Evolutionary conservation across 2,113 vertebrate species (phyloP), one percentile per base, ranked within the genome.

Genomic region (Kobus ellipsiprymnus): DNA sequence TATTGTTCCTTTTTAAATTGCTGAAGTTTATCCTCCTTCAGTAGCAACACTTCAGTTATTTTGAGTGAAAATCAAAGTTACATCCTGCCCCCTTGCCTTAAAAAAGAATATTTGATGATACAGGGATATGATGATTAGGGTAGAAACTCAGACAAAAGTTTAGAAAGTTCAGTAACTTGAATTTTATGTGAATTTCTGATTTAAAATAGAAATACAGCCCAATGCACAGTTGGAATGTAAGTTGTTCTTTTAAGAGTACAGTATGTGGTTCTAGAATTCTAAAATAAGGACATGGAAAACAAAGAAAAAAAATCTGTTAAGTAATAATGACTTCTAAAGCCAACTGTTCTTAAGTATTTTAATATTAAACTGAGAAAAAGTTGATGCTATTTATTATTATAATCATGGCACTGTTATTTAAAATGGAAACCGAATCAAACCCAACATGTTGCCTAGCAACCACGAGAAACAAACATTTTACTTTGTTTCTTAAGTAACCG

Each of bases 381-480:
- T 98, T 91, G 81, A 97, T 95, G 86, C 93, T 98, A 62, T 96
- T 97, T 97, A 95, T 97, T 98, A 96, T 93, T 97, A 96, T 95
- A 97, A 98, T 98, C 97, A 97, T 97, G 85, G 78, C 71, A 97
- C 55, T 95, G 95, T 96, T 98, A 98, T 91, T 98, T 96, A 96
- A 97, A 98, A 98, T 95, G 83, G 93, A 98, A 98, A 98, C 97
- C 36, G 95, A 97, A 98, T 98, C 19, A 98, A 98, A 98, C 81
- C 90, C 71, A 96, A 54, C 80, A 80, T 7, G 94, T 97, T 98
- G 97, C 98, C 96, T 98, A 98, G 98, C 97, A 98, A 99, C 98
- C 77, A 67, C 82, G 93, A 97, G 97, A 98, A 97, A 98, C 98
- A 98, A 98, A 98, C 60, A 96, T 87, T 96, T 95, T 97, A 83